phyloP scores from a whole-genome alignment of 2,113 vertebrate species.

The Entelurus aequoreus region DNA sequence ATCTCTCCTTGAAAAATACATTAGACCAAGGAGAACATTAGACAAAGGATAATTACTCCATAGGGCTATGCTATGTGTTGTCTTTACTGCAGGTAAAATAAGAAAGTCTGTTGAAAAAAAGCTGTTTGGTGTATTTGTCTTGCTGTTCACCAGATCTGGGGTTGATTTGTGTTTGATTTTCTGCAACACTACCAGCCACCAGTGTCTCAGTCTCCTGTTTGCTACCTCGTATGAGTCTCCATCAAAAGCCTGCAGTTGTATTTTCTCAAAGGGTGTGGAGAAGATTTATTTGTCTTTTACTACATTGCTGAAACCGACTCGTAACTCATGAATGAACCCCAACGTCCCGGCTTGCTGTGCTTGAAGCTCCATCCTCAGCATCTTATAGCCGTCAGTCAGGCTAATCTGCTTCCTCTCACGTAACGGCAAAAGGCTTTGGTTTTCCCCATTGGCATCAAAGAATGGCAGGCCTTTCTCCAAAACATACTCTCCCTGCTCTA shows the following conservation, averaged over 20 bases:
- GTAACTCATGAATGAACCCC: conserved; percentile 74
- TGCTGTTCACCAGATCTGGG: conserved; percentile 44
- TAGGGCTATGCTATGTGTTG: conserved; percentile 36
- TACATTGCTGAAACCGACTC: conserved; percentile 67
- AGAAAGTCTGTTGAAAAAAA: conserved; percentile 26
- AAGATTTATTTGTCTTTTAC: conserved; percentile 71
- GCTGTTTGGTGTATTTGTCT: conserved; percentile 40
- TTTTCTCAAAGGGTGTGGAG: conserved; percentile 55
- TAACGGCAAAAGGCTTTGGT: conserved; percentile 43
- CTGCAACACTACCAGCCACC: conserved; percentile 47
- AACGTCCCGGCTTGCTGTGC: conserved; percentile 42
- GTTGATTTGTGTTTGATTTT: conserved; percentile 49
- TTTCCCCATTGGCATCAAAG: conserved; percentile 44
- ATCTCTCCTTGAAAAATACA: conserved; percentile 59
- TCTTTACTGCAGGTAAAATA: conserved; percentile 36
- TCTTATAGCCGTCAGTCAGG: conserved; percentile 70
- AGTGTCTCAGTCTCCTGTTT: conserved; percentile 39
- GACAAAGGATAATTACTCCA: conserved; percentile 46
- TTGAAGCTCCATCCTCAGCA: conserved; percentile 63
- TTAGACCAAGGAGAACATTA: conserved; percentile 52
- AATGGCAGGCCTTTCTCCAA: conserved; percentile 36
- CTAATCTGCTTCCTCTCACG: conserved; percentile 59
- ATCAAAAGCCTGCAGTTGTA: conserved; percentile 55
- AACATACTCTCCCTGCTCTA: conserved; percentile 7
- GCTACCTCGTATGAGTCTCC: conserved; percentile 54